These are phyloP conservation scores for Trochalopteron elliotii DNA, from an alignment of 2,113 vertebrate genomes.

Conservation along the genomic window DNA sequence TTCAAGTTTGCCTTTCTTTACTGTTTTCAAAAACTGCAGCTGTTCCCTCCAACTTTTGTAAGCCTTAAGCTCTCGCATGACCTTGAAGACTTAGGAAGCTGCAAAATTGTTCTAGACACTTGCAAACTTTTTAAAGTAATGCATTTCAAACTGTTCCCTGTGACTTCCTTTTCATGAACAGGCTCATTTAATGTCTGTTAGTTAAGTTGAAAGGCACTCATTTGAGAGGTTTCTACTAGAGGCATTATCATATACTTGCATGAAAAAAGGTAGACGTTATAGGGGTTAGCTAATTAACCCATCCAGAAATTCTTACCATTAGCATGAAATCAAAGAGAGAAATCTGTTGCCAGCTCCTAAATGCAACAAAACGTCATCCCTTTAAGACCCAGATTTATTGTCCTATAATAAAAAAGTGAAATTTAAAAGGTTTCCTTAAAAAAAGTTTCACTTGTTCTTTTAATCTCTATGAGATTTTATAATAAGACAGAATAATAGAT, in stretches of 20 bases:
- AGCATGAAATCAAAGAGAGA: not conserved
- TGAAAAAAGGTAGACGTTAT: not conserved
- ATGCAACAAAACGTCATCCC: not conserved
- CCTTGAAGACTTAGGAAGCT: not conserved
- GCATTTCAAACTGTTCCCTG: not conserved
- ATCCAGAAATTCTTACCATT: not conserved
- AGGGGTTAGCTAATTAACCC: not conserved
- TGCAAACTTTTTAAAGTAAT: not conserved
- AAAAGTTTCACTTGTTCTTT: not conserved
- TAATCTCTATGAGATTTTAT: not conserved
- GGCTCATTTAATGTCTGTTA: not conserved
- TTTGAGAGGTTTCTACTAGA: not conserved
- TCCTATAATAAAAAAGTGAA: not conserved
- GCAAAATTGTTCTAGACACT: not conserved
- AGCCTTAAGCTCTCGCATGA: not conserved
- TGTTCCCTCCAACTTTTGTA: constrained; percentile 7
- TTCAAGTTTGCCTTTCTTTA: constrained; percentile 30
- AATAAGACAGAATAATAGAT: not conserved
- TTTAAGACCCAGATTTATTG: not conserved
- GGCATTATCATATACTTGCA: not conserved
- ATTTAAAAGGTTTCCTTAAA: not conserved
- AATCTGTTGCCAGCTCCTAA: not conserved
- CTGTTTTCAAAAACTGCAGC: constrained; percentile 36
- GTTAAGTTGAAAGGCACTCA: not conserved
- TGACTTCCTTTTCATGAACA: not conserved